Evolutionary conservation across 2,888 invertebrate genomes (phyloP), one percentile per base, ranked within the genome.

Genomic region (Eubasilissa splendida): DNA sequence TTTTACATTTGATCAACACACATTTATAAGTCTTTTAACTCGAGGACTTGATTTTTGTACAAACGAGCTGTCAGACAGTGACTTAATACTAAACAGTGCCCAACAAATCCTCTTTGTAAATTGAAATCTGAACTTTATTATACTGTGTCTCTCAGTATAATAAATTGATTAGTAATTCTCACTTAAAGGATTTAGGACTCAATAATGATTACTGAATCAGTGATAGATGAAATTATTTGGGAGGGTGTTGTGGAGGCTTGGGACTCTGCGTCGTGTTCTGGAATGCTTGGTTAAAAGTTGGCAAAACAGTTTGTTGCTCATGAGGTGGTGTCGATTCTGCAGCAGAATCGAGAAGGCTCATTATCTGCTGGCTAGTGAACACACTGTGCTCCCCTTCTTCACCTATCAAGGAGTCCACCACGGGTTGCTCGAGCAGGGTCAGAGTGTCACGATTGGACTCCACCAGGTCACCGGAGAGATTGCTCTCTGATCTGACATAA

Each of bases 221-320:
- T 10, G 5, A 4, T 14, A 58, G 12, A 56, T 33, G 58, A 63
- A 31, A 50, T 63, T 71, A 80, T 58, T 83, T 77, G 52, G 90
- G 90, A 73, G 91, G 90, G 52, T 89, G 90, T 84, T 89, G 90
- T 4, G 90, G 88, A 76, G 88, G 90, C 86, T 90, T 90, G n/a
- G 87, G 86, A 80, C 86, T 87, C 84, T 87, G 87, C 80, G 89
- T 87, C 22, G 90, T 78, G 59, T 78, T 90, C 84, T 90, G 90
- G 85, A 91, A 91, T 63, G 89, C 90, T 86, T 90, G 90, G 79
- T 89, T 90, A 85, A 91, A 91, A 0, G 90, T 90, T 9, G 91
- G 91, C 85, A 91, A 84, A 84, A 78, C 66, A 42, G 89, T 87
- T 78, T 88, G 89, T 85, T 87, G 88, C 70, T 84, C 85, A 60